Evolutionary conservation across 2,888 invertebrate genomes (phyloP).

Genomic region (Sabellastarte sp.): DNA sequence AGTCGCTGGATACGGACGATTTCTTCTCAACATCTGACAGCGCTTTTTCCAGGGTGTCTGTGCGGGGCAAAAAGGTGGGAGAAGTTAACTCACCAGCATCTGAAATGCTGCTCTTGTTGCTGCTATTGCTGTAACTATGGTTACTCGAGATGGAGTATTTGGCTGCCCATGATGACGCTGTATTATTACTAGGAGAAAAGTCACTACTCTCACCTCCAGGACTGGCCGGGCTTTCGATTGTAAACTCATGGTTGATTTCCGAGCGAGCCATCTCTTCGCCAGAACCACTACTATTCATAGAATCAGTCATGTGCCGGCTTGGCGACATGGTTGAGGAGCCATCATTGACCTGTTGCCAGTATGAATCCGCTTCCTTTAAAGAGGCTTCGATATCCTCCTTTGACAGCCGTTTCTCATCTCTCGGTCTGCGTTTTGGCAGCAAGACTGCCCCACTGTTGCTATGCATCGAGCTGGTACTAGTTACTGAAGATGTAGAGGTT

Average conservation of each 20-base stretch:
- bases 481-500: background rate
- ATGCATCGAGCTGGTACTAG: background rate
- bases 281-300: conserved; percentile 27
- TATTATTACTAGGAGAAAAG: background rate
- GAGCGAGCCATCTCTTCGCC: conserved; percentile 31
- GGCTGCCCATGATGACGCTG: background rate
- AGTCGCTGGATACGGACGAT: background rate
- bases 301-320: conserved; percentile 22
- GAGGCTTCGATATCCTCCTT: conserved; percentile 29
- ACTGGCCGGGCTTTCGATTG: conserved; percentile 3
- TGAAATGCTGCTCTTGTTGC: background rate
- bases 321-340: background rate
- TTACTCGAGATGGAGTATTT: background rate
- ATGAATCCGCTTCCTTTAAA: conserved; percentile 23
- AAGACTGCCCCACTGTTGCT: conserved; percentile 7
- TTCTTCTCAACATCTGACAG: background rate
- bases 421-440: conserved; percentile 22
- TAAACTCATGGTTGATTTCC: conserved; percentile 21
- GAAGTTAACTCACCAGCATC: background rate
- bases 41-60: background rate
- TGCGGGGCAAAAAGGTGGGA: background rate
- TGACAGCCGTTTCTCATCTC: conserved; percentile 15
- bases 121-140: background rate
- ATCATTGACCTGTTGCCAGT: conserved; percentile 20
- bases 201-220: background rate